These are phyloP conservation scores for Oreochromis niloticus DNA, from an alignment of 2,113 vertebrate species.

Conservation along the genomic window DNA sequence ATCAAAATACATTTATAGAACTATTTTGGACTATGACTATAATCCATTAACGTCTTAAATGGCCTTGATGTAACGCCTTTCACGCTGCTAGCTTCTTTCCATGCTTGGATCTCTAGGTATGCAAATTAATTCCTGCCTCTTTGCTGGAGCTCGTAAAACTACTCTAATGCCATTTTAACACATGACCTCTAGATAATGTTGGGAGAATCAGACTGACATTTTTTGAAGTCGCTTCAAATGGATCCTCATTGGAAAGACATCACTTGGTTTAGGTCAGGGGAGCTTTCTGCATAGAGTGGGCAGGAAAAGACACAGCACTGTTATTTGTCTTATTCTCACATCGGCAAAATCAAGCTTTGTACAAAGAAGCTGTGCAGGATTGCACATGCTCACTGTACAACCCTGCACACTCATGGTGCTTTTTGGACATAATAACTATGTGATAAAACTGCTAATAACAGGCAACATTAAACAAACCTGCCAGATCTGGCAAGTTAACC, in stretches of 20 bases:
- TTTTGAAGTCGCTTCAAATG: not conserved
- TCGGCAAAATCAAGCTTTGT: not conserved
- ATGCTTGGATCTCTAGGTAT: not conserved
- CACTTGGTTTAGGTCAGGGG: not conserved
- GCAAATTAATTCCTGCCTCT: not conserved
- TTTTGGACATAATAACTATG: not conserved
- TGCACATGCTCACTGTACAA: not conserved
- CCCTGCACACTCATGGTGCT: not conserved
- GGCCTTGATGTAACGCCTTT: not conserved
- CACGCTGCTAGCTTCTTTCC: not conserved
- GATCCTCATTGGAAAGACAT: not conserved
- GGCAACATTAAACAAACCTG: not conserved
- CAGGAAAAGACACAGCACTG: not conserved
- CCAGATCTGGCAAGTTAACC: not conserved
- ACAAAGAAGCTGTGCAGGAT: not conserved
- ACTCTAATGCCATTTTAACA: not conserved
- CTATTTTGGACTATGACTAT: not conserved
- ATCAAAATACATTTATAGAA: not conserved
- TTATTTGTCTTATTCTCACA: not conserved
- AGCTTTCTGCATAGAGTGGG: not conserved
- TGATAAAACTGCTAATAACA: not conserved
- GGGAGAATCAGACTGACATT: not conserved
- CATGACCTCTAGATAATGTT: not conserved
- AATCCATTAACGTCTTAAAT: not conserved
- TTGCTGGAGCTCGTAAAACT: not conserved